A percentile compares a stretch with the other conserved stretches of the same genome.
Conservation (phyloP, 2,113 vertebrate genomes). For the Semicossyphus pulcher region DNA sequence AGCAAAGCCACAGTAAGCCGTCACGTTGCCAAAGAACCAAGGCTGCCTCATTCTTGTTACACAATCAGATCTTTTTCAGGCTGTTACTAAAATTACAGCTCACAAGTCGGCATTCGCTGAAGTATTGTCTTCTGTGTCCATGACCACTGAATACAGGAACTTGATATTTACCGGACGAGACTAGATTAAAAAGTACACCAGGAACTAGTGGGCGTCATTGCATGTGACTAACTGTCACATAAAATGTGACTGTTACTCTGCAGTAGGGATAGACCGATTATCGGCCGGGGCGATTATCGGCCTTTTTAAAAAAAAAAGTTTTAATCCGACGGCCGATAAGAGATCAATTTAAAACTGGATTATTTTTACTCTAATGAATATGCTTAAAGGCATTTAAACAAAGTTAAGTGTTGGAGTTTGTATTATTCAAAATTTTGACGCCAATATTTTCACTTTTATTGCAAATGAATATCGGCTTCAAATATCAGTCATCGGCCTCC, state of each 20-base stretch:
- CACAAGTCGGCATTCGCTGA: neutral
- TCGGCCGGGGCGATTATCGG: too few species aligned
- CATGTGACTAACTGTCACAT: neutral
- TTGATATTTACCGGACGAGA: neutral
- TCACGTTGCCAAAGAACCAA: slow-evolving; percentile 8
- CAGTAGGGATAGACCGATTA: too few species aligned
- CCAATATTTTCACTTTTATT: too few species aligned
- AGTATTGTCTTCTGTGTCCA: neutral
- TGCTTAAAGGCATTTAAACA: too few species aligned
- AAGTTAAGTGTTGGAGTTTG: too few species aligned
- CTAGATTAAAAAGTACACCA: neutral
- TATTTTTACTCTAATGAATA: too few species aligned
- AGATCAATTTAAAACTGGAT: too few species aligned
- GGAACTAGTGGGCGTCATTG: neutral
- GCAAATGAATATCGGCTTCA: too few species aligned
- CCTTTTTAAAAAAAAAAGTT: too few species aligned
- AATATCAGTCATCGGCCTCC: too few species aligned
- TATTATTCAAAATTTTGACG: too few species aligned
- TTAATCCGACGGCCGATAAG: too few species aligned
- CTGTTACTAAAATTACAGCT: neutral
- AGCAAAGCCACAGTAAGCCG: slow-evolving; percentile 1
- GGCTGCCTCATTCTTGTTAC: neutral
- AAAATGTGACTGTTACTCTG: neutral
- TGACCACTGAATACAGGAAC: neutral
- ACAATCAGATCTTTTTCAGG: neutral